A percentile compares a stretch with the other conserved stretches of the same genome.
Evolutionary conservation across 30 jellyfish, hydroid and myxozoan genomes (phyloP).

Genomic region (Pelagia noctiluca): DNA sequence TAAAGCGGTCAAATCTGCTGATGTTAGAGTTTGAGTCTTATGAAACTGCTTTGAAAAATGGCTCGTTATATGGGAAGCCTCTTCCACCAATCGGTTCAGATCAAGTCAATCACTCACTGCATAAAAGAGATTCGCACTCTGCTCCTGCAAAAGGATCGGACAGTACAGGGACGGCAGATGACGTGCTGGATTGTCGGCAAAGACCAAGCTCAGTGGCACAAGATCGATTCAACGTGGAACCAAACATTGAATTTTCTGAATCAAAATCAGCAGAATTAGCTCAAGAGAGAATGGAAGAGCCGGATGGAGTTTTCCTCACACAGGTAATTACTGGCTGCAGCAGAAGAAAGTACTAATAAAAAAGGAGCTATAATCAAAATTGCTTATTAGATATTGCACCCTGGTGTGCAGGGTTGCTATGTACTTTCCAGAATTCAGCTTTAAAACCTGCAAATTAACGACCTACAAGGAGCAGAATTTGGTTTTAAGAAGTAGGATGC

Average conservation of each 20-base stretch:
- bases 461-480: no score
- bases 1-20: constrained; percentile 59
- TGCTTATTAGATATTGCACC: no score
- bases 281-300: background rate
- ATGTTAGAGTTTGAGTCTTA: constrained; percentile 68
- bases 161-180: no score
- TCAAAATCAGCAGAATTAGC: background rate
- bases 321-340: no score
- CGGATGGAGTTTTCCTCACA: constrained; percentile 59
- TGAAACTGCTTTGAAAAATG: constrained; percentile 64
- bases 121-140: constrained; percentile 14
- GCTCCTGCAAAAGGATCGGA: no score
- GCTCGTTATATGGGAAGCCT: constrained; percentile 31
- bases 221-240: background rate
- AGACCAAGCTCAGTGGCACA: constrained; percentile 52
- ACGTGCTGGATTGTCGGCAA: no score
- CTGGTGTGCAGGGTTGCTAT: no score
- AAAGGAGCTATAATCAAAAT: no score
- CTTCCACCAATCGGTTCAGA: constrained; percentile 29
- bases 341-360: no score
- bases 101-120: constrained; percentile 1
- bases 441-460: no score
- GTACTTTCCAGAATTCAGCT: no score
- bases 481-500: no score
- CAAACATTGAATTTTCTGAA: background rate